A percentile compares a stretch with the other conserved stretches of the same genome.
Evolutionary conservation across 2,888 invertebrate genomes (phyloP).

Genomic region (Cantharis rufa): DNA sequence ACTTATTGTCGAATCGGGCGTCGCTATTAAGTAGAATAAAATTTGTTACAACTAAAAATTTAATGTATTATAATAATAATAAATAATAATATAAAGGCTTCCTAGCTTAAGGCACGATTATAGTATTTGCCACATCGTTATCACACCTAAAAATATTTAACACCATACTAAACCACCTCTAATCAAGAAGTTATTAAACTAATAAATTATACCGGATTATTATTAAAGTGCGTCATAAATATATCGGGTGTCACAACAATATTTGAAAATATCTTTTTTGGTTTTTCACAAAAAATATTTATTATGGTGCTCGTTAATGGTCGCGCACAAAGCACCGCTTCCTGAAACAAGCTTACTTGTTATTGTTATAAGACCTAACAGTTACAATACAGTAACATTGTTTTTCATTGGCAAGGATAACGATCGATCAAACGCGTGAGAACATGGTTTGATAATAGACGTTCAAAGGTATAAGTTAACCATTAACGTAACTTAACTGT

Average conservation of each 20-base stretch:
- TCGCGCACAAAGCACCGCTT: conserved; percentile 8
- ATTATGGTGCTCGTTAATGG: not conserved
- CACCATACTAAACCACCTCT: not conserved
- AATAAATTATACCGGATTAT: conserved; percentile 1
- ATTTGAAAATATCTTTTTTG: not conserved
- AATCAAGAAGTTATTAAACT: conserved; percentile 2
- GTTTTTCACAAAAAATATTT: not conserved
- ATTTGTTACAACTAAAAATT: conserved; percentile 7
- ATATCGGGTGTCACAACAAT: not conserved
- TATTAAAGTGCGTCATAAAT: not conserved
- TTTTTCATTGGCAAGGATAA: conserved; percentile 32
- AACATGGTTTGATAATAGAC: conserved; percentile 36
- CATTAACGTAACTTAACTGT: conserved; percentile 37
- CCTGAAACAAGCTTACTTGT: conserved; percentile 17
- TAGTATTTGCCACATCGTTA: conserved; percentile 3
- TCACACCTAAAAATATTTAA: conserved; percentile 5
- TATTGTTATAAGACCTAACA: conserved; percentile 12
- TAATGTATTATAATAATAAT: not conserved
- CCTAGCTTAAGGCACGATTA: conserved; percentile 1
- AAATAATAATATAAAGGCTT: not conserved
- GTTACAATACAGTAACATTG: conserved; percentile 28
- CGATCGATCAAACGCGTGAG: conserved; percentile 38
- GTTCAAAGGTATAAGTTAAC: conserved; percentile 34
- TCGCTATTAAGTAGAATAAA: conserved; percentile 17
- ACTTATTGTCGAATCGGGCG: conserved; percentile 18